These are phyloP conservation scores for Bombus affinis DNA, from an alignment of 1,140 invertebrate genomes.

Conservation along the genomic window DNA sequence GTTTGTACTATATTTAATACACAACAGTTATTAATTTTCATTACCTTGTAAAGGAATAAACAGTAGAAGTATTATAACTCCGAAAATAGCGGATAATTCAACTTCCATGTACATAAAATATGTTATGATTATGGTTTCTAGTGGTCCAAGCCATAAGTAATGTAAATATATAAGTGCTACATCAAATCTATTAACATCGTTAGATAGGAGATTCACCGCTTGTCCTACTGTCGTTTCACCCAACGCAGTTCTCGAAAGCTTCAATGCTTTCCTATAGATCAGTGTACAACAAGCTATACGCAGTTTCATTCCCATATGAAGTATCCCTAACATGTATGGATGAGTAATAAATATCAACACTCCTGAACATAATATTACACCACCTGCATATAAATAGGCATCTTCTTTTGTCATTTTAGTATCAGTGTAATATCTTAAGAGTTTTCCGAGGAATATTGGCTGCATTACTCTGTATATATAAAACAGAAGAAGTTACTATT, in stretches of 20 bases:
- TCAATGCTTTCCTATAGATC: slow-evolving; percentile 90
- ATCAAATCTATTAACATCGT: slow-evolving; percentile 90
- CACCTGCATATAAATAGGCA: slow-evolving; percentile 87
- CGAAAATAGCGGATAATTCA: slow-evolving; percentile 88
- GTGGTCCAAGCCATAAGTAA: slow-evolving; percentile 88
- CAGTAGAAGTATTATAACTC: slow-evolving; percentile 89
- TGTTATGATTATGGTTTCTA: slow-evolving; percentile 89
- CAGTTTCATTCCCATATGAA: slow-evolving; percentile 89
- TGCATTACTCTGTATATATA: slow-evolving; percentile 85
- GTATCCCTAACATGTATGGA: slow-evolving; percentile 89
- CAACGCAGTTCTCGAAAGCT: slow-evolving; percentile 86
- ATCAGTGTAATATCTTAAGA: slow-evolving; percentile 83
- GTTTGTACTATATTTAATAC: background rate
- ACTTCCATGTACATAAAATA: slow-evolving; percentile 90
- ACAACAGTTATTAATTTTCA: background rate
- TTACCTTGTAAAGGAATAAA: slow-evolving; percentile 93
- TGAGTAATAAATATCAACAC: slow-evolving; percentile 88
- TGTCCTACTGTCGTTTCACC: slow-evolving; percentile 91
- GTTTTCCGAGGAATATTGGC: slow-evolving; percentile 86
- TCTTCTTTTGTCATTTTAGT: slow-evolving; percentile 78
- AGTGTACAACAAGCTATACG: slow-evolving; percentile 90
- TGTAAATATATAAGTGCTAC: slow-evolving; percentile 86
- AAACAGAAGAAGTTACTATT: background rate
- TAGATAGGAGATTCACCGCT: slow-evolving; percentile 94
- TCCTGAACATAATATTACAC: slow-evolving; percentile 86